phyloP scores from a whole-genome alignment of 2,113 vertebrate genomes.

The Siniperca chuatsi region DNA sequence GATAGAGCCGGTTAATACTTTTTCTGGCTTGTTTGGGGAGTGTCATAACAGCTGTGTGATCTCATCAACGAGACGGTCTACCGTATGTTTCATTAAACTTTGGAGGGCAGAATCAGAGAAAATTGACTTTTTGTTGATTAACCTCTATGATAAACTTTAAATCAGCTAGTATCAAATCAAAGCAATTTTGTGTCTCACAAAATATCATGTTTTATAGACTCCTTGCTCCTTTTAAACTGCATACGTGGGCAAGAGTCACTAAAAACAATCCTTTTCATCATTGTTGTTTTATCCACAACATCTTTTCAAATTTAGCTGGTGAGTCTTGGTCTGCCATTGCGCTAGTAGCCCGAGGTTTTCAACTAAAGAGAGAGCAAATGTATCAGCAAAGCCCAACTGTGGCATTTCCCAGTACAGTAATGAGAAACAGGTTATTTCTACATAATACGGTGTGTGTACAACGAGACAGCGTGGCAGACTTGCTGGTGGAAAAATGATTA shows the following conservation, averaged over 20 bases:
- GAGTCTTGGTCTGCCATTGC: neutral
- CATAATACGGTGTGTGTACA: slow-evolving; percentile 54
- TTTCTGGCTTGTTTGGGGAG: slow-evolving; percentile 33
- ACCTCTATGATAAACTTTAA: slow-evolving; percentile 5
- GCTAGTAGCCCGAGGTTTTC: slow-evolving; percentile 32
- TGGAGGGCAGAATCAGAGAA: neutral
- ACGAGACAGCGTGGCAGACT: slow-evolving; percentile 52
- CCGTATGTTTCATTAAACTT: slow-evolving; percentile 18
- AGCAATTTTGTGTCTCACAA: neutral
- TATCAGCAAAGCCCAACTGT: slow-evolving; percentile 40
- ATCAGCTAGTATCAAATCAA: neutral
- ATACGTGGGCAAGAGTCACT: neutral
- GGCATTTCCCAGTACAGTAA: slow-evolving; percentile 69
- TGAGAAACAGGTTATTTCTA: slow-evolving; percentile 74
- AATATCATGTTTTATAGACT: neutral
- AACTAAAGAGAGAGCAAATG: slow-evolving; percentile 56
- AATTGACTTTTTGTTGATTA: slow-evolving; percentile 10
- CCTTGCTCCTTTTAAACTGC: neutral
- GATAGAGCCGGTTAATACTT: slow-evolving; percentile 19
- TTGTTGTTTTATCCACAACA: slow-evolving; percentile 22
- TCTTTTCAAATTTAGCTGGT: slow-evolving; percentile 21
- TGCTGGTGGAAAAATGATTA: slow-evolving; percentile 62
- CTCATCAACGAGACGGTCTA: neutral
- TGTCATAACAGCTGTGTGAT: slow-evolving; percentile 37
- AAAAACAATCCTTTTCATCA: slow-evolving; percentile 15